Conservation (phyloP, 2,888 invertebrate genomes). For the Erebia palarica region DNA sequence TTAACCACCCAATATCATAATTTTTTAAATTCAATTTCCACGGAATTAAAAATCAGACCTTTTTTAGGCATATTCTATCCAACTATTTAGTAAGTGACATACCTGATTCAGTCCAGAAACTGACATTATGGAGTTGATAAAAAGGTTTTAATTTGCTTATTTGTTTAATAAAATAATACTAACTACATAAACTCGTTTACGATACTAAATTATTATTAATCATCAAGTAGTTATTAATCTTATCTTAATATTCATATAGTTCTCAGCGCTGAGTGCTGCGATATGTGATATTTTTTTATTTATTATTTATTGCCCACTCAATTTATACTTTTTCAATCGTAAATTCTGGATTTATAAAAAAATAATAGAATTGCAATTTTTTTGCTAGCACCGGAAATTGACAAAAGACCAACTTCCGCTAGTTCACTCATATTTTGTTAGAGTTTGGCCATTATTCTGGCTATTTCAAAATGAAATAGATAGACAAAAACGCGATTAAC, state of each 20-base stretch:
- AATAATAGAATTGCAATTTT: neutral
- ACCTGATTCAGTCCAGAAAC: no score
- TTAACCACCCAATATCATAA: no score
- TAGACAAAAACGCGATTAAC: no score
- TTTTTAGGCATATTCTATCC: no score
- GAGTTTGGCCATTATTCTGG: neutral
- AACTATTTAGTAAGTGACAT: no score
- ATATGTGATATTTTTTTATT: neutral
- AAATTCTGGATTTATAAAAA: neutral
- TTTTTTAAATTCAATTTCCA: no score
- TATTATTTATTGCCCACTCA: neutral
- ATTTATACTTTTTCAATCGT: neutral
- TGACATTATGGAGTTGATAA: no score
- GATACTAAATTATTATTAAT: no score
- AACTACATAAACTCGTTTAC: no score
- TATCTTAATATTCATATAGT: conserved; percentile 6
- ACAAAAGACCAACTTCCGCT: neutral
- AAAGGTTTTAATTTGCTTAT: no score
- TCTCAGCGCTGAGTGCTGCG: neutral
- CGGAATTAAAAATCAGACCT: no score
- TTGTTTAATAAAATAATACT: no score
- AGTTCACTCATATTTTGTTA: neutral
- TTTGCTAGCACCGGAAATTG: neutral
- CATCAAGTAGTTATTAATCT: neutral
- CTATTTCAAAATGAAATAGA: neutral